Conservation (phyloP, 2,888 invertebrate genomes). For the Ophion ellenae region DNA sequence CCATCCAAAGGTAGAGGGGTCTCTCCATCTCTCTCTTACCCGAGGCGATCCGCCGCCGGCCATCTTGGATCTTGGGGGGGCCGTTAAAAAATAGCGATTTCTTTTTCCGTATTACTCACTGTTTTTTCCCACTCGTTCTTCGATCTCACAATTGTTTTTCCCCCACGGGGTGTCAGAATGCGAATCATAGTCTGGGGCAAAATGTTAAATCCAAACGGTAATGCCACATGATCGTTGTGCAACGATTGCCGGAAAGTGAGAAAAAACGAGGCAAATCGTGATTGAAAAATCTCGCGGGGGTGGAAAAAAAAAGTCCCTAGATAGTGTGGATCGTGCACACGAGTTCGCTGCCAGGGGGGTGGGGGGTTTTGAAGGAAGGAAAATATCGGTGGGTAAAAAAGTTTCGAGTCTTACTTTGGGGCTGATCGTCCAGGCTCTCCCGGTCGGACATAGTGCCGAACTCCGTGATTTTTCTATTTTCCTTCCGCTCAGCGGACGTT, state of each 20-base stretch:
- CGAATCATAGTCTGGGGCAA: constrained; percentile 70
- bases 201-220: neutral
- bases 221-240: constrained; percentile 18
- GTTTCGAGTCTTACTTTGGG: constrained; percentile 80
- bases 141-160: neutral
- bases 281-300: neutral
- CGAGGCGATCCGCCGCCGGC: constrained; percentile 76
- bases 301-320: too few relatives aligned
- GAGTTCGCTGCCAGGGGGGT: neutral
- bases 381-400: constrained; percentile 11
- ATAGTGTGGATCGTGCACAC: neutral
- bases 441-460: constrained; percentile 82
- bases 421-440: constrained; percentile 83
- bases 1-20: constrained; percentile 67
- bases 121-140: neutral
- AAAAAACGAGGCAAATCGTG: neutral
- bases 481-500: constrained; percentile 36
- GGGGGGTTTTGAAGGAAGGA: neutral
- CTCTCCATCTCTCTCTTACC: constrained; percentile 67
- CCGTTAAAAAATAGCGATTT: constrained; percentile 79
- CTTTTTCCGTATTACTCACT: constrained; percentile 51
- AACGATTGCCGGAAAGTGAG: constrained; percentile 28
- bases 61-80: constrained; percentile 82
- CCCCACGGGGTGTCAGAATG: constrained; percentile 72
- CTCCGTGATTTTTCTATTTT: constrained; percentile 36